Base-by-base conservation (phyloP, 1,140 invertebrate species). In the Ooceraea biroi region DNA sequence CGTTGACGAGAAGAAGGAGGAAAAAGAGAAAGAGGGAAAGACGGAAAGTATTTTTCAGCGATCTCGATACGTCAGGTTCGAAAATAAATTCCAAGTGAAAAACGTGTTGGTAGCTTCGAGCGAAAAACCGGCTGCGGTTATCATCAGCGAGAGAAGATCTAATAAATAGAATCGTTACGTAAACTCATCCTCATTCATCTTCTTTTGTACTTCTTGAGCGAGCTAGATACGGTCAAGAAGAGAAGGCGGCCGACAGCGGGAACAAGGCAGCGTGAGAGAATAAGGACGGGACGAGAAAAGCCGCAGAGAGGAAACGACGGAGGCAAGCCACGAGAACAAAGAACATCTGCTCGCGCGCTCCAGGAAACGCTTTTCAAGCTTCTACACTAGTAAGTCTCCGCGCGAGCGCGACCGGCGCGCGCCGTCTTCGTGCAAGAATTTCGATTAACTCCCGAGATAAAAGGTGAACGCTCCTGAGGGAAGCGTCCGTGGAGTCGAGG, bases 391-490 rank as follows among this genome's bases (percentile, higher is more conserved):
- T 50, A 41, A 76, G 72, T 68, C 19, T 27, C 52, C 74, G 74
- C 27, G 60, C 65, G 65, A 86, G 58, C 19, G 60, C 77, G 63
- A 65, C 25, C 48, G 68, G 68, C 74, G 82, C 82, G 58, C 30
- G 85, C 63, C 73, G 74, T 58, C 78, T 91, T 91, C 91, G 91
- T 92, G 90, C 85, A 87, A 88, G 91, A 92, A 92, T 92, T 91
- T 91, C 83, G 91, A 92, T 92, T 88, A 85, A 86, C 89, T 84
- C 72, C 66, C 78, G 63, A 89, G 90, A 92, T 91, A 91, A 85
- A 85, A 88, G 89, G 89, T 90, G 87, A 90, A 90, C 73, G 89
- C 85, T 90, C 85, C 88, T 89, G 71, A 88, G 84, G 88, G 87
- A 88, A 88, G 77, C 50, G 82, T 58, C 69, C 46, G 69, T 66